Base-by-base conservation (phyloP, 2,888 invertebrate genomes). In the Parnassius glacialis region DNA sequence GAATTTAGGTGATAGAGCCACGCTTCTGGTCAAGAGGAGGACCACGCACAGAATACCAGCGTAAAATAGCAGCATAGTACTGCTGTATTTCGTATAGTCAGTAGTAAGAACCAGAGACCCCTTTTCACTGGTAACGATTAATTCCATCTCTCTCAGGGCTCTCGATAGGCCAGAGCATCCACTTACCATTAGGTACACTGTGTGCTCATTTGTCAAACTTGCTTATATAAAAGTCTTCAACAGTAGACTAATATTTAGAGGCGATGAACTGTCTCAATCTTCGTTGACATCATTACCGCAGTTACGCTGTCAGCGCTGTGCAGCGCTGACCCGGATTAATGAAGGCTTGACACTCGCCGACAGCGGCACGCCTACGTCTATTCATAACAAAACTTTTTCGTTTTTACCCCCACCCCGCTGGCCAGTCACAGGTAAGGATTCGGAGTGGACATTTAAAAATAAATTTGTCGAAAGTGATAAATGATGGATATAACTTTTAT, bases 381-480 rank as follows among this genome's bases (percentile, higher is more conserved):
- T 87, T 85, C 81, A 82, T 81, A 78, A 79, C 71, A 68, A 59
- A 71, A 72, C 81, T 80, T 76, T 84, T 76, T 74, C 77, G 79
- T 83, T 81, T 84, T 84, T 82, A 71, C 75, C 79, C 75, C 67
- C 68, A 67, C 70, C 72, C 66, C 71, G 71, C 79, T 74, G 79
- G 71, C 82, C 82, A 81, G 82, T 84, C 84, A 81, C 76, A 86
- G 87, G 87, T 87, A 87, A 89, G 83, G 81, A 83, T 84, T 81
- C 83, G 80, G 81, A 84, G 83, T 84, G 83, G 84, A 84, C 88
- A 86, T 90, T 92, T 90, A 90, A 89, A 91, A 89, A 86, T 88
- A 86, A 92, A 92, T 92, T 92, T 92, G 92, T 92, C 88, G 87
- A 88, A 89, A 87, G 89, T 88, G 90, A 90, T 90, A 90, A 90